A percentile compares a stretch with the other conserved stretches of the same genome.
phyloP scores from a whole-genome alignment of 2,888 invertebrate species.

The Entomobrya proxima region DNA sequence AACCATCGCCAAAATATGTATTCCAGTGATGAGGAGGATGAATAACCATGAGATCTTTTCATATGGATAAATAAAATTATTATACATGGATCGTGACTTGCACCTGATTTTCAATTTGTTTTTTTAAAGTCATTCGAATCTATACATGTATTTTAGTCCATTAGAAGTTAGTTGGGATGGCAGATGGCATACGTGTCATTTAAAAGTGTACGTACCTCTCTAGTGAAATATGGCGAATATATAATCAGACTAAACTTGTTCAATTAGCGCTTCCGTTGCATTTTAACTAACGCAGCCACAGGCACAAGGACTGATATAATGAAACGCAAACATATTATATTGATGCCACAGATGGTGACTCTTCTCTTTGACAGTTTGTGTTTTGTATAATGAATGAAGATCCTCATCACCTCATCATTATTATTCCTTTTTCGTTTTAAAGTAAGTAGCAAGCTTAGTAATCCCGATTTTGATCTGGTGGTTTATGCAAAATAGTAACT shows the following conservation, averaged over 20 bases:
- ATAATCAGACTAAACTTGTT: neutral
- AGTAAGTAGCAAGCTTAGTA: constrained; percentile 1
- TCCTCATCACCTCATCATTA: neutral
- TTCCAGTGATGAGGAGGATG: neutral
- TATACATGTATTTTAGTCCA: no score
- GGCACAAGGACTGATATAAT: neutral
- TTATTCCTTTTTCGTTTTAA: constrained; percentile 1
- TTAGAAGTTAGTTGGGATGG: no score
- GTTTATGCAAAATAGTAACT: neutral
- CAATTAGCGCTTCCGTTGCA: neutral
- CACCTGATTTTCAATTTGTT: neutral
- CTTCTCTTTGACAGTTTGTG: no score
- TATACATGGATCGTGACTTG: neutral
- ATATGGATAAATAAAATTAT: neutral
- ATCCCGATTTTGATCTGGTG: neutral
- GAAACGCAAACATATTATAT: neutral
- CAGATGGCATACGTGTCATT: no score
- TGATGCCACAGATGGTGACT: no score
- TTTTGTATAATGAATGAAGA: neutral
- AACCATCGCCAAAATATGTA: neutral
- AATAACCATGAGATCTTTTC: neutral
- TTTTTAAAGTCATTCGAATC: no score
- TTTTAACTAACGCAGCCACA: neutral
- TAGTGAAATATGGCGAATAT: neutral
- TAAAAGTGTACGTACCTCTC: no score